A percentile compares a stretch with the other conserved stretches of the same genome.
These are phyloP conservation scores for Agapostemon virescens DNA, from an alignment of 2,888 invertebrate genomes.

Conservation along the genomic window DNA sequence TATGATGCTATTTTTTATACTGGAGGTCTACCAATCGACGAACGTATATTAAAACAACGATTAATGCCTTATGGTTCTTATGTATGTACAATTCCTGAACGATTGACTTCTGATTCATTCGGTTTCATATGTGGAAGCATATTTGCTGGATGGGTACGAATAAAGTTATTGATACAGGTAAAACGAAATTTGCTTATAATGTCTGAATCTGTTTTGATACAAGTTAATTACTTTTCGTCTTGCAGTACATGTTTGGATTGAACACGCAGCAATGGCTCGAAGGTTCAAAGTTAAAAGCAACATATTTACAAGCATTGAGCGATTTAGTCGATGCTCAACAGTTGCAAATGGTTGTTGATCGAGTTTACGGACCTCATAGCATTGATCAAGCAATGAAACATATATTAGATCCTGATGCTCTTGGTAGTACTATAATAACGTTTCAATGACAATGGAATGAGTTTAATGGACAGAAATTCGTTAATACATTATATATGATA, in stretches of 20 bases:
- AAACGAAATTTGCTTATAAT: constrained; percentile 34
- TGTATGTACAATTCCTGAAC: constrained; percentile 81
- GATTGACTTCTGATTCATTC: constrained; percentile 81
- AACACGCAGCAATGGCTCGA: constrained; percentile 75
- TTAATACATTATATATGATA: background rate
- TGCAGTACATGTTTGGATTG: constrained; percentile 79
- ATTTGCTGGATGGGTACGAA: constrained; percentile 80
- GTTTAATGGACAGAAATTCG: constrained; percentile 22
- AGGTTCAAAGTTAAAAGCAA: constrained; percentile 73
- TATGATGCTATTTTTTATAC: constrained; percentile 82
- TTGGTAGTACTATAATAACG: constrained; percentile 81
- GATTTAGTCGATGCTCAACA: constrained; percentile 82
- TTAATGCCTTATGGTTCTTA: constrained; percentile 79
- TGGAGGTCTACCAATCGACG: constrained; percentile 77
- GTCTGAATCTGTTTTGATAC: constrained; percentile 30
- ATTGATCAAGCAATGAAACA: constrained; percentile 81
- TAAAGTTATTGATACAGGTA: constrained; percentile 80
- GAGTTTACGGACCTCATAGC: constrained; percentile 81
- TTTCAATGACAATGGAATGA: constrained; percentile 76
- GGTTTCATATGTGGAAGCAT: constrained; percentile 81
- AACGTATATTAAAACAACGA: constrained; percentile 76
- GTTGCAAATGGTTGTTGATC: constrained; percentile 83
- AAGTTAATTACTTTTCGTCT: constrained; percentile 46
- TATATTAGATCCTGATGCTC: constrained; percentile 78
- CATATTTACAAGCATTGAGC: constrained; percentile 77